Evolutionary conservation across 1,140 invertebrate genomes (phyloP).

Genomic region (Trachymyrmex cornetzi): DNA sequence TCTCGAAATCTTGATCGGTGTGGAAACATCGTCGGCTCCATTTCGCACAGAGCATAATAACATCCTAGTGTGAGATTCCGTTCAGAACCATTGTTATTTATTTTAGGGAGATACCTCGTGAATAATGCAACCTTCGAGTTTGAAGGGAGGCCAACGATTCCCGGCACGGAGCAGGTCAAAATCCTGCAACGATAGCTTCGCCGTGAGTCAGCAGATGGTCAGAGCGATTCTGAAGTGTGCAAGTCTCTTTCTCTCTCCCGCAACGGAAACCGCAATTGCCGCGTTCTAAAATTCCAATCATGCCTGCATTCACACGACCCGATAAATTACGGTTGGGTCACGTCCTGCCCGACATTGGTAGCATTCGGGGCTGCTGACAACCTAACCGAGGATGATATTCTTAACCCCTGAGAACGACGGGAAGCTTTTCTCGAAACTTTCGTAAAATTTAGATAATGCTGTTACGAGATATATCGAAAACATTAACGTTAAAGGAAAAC

Average conservation of each 20-base stretch:
- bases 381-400: slow-evolving; percentile 28
- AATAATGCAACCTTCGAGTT: slow-evolving; percentile 31
- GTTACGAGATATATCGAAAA: neutral
- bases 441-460: neutral
- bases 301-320: slow-evolving; percentile 44
- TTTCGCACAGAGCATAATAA: neutral
- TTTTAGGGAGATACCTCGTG: slow-evolving; percentile 1
- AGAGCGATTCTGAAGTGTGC: slow-evolving; percentile 15
- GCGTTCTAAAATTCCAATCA: slow-evolving; percentile 47
- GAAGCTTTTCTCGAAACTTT: neutral
- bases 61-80: neutral
- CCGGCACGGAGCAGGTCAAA: slow-evolving; percentile 29
- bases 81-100: slow-evolving; percentile 2
- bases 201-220: slow-evolving; percentile 19
- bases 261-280: slow-evolving; percentile 60
- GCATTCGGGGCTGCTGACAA: slow-evolving; percentile 28
- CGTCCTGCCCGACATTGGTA: slow-evolving; percentile 18
- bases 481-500: neutral
- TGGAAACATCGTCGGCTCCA: neutral
- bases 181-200: slow-evolving; percentile 40
- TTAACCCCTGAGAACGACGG: neutral
- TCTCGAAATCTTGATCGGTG: neutral
- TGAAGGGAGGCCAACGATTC: neutral
- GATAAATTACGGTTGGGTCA: slow-evolving; percentile 43
- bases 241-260: slow-evolving; percentile 21